Base-by-base conservation (phyloP, 2,113 vertebrate genomes). In the Pipa parva region DNA sequence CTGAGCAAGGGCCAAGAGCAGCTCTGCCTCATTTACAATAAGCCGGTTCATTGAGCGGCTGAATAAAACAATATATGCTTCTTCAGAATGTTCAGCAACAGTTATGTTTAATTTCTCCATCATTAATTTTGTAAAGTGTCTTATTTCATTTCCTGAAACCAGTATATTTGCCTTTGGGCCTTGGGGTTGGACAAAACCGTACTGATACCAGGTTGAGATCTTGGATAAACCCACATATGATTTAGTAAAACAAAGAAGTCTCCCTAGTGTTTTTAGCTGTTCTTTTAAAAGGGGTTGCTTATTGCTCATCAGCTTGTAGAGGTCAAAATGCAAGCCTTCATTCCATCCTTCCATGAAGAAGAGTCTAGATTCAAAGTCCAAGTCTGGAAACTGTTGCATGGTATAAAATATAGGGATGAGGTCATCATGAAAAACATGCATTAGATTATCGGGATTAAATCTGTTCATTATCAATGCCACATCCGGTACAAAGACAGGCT, bases 301-400 rank as follows among this genome's bases (percentile, higher is more conserved):
- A 77, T 83, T 92, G 85, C 94, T 98, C 33, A 99, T 88, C 39
- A 97, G 84, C 60, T 81, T 85, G 78, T 99, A 99, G 15, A 99
- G 92, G 45, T 99, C 92, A 57, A 97, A 99, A 81, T 99, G 89
- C 0, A 84, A 80, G 1, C 97, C 97, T 79, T 97, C 94, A 0
- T 74, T 74, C 95, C 96, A 96, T 21, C 97, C 97, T 79, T 99
- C 97, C 95, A 97, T 97, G 81, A 99, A 98, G 74, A 99, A 91
- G 7, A 97, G 85, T 1, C 97, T 83, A 1, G 94, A 89, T 48
- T 96, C 91, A 2, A 74, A 81, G 10, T 92, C 91, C 59, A 98
- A 78, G 77, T 97, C 93, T 0, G 88, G 90, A 75, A 94, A 95
- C 83, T 97, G 95, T 46, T 86, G 90, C 91, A 99, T 93, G 22